These are phyloP conservation scores for Phainopepla nitens DNA, from an alignment of 2,113 vertebrate species.

Conservation along the genomic window DNA sequence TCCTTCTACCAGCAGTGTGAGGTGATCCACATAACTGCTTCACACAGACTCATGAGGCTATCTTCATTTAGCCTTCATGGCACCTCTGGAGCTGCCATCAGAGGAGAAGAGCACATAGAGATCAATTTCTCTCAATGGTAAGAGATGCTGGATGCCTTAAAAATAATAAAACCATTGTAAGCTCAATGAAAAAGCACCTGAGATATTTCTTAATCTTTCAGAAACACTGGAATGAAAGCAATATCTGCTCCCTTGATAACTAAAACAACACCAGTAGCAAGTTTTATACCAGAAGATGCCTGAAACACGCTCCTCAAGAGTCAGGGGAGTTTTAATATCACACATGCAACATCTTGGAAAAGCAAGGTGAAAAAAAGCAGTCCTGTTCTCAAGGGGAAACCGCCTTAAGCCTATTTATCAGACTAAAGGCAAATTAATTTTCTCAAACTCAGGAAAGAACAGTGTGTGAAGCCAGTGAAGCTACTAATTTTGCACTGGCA, in stretches of 20 bases:
- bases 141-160: background rate
- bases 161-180: background rate
- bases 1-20: background rate
- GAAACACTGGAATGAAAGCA: background rate
- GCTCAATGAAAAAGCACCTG: background rate
- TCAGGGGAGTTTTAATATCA: background rate
- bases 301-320: background rate
- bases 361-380: background rate
- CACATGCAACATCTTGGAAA: background rate
- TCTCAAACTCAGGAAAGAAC: background rate
- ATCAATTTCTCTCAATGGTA: rapidly evolving
- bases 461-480: background rate
- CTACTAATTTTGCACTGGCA: background rate
- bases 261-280: background rate
- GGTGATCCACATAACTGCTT: background rate
- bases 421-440: background rate
- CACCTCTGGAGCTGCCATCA: background rate
- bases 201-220: background rate
- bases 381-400: background rate
- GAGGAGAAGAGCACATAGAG: background rate
- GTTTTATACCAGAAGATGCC: background rate
- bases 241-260: background rate
- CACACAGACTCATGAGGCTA: background rate
- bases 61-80: background rate
- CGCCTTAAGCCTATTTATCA: background rate